Evolutionary conservation across 2,797 vertebrate species (phyloP).

Genomic region (Salarias fasciatus): DNA sequence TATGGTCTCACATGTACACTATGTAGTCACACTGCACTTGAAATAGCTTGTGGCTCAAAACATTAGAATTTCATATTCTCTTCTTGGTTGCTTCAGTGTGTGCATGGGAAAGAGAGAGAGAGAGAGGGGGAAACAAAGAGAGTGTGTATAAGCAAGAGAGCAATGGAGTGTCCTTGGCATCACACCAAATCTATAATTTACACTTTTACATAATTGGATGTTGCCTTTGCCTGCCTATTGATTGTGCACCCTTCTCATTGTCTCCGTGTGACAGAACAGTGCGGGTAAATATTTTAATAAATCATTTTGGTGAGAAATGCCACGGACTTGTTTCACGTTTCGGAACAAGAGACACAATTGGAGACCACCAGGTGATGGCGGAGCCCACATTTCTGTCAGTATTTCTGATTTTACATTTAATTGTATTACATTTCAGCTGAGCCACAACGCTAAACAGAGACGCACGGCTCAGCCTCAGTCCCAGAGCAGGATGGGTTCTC

Average conservation of each 20-base stretch:
- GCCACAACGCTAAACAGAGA: conserved; percentile 60
- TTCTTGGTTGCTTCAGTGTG: conserved; percentile 58
- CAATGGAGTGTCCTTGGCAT: conserved; percentile 72
- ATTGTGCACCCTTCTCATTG: conserved; percentile 73
- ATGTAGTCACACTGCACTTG: conserved; percentile 73
- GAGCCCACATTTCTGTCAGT: conserved; percentile 34
- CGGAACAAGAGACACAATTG: conserved; percentile 21
- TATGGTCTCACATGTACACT: conserved; percentile 76
- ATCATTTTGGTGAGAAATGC: conserved; percentile 41
- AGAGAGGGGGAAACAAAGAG: conserved; percentile 42
- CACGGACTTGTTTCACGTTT: conserved; percentile 33
- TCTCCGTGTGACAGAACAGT: conserved; percentile 72
- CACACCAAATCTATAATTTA: conserved; percentile 80
- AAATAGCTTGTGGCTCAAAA: conserved; percentile 84
- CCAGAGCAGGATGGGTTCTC: conserved; percentile 40
- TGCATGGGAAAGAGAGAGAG: conserved; percentile 43
- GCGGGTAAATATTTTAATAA: conserved; percentile 75
- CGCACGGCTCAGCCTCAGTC: conserved; percentile 18
- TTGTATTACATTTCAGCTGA: conserved; percentile 50
- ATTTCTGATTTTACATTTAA: conserved; percentile 62
- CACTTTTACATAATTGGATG: conserved; percentile 82
- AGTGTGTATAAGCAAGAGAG: conserved; percentile 58
- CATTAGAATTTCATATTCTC: conserved; percentile 85
- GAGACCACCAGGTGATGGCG: conserved; percentile 58
- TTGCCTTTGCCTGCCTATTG: conserved; percentile 77